A percentile compares a stretch with the other conserved stretches of the same genome.
Conservation (phyloP, 1,140 invertebrate species). For the Anastrepha ludens region DNA sequence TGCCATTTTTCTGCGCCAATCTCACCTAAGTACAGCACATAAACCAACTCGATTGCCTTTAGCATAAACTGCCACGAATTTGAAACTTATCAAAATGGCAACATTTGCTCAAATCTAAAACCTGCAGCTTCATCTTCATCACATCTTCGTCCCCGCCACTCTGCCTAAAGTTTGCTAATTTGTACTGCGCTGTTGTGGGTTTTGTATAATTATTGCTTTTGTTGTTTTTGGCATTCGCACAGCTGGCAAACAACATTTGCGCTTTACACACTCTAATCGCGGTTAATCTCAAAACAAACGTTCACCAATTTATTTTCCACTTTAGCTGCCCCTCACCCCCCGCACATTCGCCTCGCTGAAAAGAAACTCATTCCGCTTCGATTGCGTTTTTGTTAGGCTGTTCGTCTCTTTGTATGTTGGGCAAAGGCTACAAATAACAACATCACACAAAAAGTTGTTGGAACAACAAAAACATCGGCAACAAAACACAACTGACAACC, state of each 20-base stretch:
- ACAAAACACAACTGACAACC: not conserved
- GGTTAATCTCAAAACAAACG: conserved; percentile 74
- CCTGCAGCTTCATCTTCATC: not conserved
- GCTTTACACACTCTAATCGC: conserved; percentile 67
- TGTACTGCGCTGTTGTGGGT: conserved; percentile 44
- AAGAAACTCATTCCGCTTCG: not conserved
- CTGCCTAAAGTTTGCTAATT: conserved; percentile 25
- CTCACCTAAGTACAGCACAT: conserved; percentile 32
- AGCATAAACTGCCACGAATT: conserved; percentile 57
- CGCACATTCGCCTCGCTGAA: not conserved
- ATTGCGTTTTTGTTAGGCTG: not conserved
- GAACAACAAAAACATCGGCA: conserved; percentile 2
- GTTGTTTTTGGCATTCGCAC: conserved; percentile 46
- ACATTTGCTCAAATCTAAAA: conserved; percentile 65
- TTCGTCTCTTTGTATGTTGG: not conserved
- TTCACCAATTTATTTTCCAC: conserved; percentile 74
- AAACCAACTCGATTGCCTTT: conserved; percentile 22
- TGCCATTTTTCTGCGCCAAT: conserved; percentile 68
- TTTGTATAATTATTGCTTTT: not conserved
- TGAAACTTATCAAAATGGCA: conserved; percentile 73
- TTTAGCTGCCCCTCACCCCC: conserved; percentile 58
- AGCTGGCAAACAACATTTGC: conserved; percentile 57
- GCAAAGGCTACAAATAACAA: not conserved
- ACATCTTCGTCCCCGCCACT: not conserved
- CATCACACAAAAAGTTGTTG: not conserved